Conservation (phyloP, 2,888 invertebrate species). For the Zaprionus lineosus region DNA sequence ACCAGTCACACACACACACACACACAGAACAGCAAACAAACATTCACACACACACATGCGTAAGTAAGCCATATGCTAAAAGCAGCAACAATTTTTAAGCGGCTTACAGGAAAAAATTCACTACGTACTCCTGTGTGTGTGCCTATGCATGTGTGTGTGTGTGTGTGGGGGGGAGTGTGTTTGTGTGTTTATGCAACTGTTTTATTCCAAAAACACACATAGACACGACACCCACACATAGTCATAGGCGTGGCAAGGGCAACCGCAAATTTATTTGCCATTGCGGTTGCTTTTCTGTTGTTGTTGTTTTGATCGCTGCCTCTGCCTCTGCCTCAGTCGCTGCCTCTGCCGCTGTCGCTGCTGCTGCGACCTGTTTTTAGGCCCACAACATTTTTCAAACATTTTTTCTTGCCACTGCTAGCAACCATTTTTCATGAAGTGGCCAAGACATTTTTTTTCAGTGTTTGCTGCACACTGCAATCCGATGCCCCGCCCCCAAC, state of each 20-base stretch:
- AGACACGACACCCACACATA: conserved; percentile 38
- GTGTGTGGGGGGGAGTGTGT: too few species aligned
- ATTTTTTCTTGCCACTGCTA: too few species aligned
- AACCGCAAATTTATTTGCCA: conserved; percentile 74
- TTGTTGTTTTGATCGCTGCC: conserved; percentile 15
- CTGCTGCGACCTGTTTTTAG: conserved; percentile 33
- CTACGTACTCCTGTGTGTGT: conserved; percentile 11
- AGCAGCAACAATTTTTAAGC: conserved; percentile 49
- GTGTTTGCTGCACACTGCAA: conserved; percentile 21
- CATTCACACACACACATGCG: neutral
- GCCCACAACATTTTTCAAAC: conserved; percentile 58
- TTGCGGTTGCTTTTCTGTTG: conserved; percentile 64
- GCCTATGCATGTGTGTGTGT: conserved; percentile 13
- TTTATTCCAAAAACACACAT: too few species aligned
- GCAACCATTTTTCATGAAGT: conserved; percentile 67
- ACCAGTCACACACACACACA: conserved; percentile 6
- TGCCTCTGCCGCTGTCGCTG: conserved; percentile 16
- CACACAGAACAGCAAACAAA: too few species aligned
- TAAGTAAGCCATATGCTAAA: conserved; percentile 50
- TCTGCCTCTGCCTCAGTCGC: conserved; percentile 13
- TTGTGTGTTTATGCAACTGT: too few species aligned
- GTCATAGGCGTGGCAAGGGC: conserved; percentile 14
- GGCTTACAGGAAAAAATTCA: conserved; percentile 54
- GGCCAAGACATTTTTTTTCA: conserved; percentile 60
- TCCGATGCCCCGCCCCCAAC: neutral